Evolutionary conservation across 2,888 invertebrate species (phyloP), one percentile per base, ranked within the genome.

Genomic region (Liopterus haemorrhoidalis): DNA sequence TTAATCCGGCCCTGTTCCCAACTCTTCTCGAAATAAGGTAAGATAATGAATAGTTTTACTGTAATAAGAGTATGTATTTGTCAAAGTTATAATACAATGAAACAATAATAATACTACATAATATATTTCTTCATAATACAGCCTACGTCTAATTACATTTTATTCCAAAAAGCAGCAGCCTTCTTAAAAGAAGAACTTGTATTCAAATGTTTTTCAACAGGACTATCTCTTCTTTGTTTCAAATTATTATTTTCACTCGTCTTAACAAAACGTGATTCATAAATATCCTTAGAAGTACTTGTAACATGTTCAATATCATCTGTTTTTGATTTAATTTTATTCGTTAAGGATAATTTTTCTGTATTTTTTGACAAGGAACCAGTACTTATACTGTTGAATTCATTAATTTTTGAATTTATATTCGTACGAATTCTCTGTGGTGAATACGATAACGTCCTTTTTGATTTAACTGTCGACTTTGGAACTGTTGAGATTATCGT

Each of bases 151-250:
- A 22, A 22, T 59, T 63, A 62, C 9, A 63, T 58, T 36, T 59
- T 56, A 50, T 64, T 68, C 68, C 68, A 68, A 58, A 69, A 68
- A 20, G 65, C 67, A 2, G 66, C 58, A n/a, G 65, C 67, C 53
- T 64, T 67, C 47, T 62, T 59, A 54, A 68, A 69, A 46, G 39
- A 32, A 9, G 21, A 27, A 12, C 39, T 32, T n/a, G 45, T 45
- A 27, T 45, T 39, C 39, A 45, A 45, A 45, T 45, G 45, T 20
- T 45, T 45, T 39, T 45, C 45, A 28, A 45, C 39, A n/a, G 32
- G 32, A 22, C 14, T 21, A 11, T n/a, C 11, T 21, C 28, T 15
- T 19, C 18, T 19, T 12, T n/a, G 11, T 6, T 25, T 5, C 19
- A 22, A 9, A 19, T 16, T 27, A 24, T 21, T 19, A 8, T 18